Base-by-base conservation (phyloP, 2,888 invertebrate species). In the Diarsia brunnea region DNA sequence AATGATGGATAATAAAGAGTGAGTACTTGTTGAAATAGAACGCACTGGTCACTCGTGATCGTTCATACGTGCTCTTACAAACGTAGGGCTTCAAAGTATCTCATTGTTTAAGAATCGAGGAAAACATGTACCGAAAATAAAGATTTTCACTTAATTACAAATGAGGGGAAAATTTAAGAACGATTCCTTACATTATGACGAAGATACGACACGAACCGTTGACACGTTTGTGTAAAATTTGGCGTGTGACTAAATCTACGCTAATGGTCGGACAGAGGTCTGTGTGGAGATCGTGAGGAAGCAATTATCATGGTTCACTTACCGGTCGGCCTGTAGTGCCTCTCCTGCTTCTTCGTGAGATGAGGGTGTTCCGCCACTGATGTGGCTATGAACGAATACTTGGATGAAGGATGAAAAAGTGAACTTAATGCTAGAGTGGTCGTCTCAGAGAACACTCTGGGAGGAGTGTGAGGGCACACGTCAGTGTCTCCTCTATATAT, bases 321-420 rank as follows among this genome's bases (percentile, higher is more conserved):
- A 96, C 96, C 95, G 91, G 90, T 79, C 89, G 93, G 89, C 87
- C 87, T 89, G 90, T 90, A 92, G 92, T 91, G 91, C 88, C 90
- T 93, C 91, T 91, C 87, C 90, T 90, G 87, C 85, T 85, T 84
- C 85, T 89, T 84, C 66, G 89, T 88, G 85, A 74, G 75, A 84
- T 91, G 93, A 88, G 80, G 75, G 21, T 91, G 95, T 96, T 95
- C 96, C 81, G 94, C 95, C 96, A 96, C 96, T 91, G 88, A 85
- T 71, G 94, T 96, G 96, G 93, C 95, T 96, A 96, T 96, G 96
- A 96, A 96, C 96, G 82, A 78, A 89, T 86, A 89, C 79, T 84
- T 84, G 88, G 87, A 90, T 88, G 87, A 88, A 91, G 86, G 83
- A 21, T 78, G 88, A 78, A 92, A 93, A 91, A 80, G 89, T 94